Percentiles rank a stretch among this genome's conserved stretches.
Evolutionary conservation across 2,113 vertebrate species (phyloP).

Genomic region (Candoia aspera): DNA sequence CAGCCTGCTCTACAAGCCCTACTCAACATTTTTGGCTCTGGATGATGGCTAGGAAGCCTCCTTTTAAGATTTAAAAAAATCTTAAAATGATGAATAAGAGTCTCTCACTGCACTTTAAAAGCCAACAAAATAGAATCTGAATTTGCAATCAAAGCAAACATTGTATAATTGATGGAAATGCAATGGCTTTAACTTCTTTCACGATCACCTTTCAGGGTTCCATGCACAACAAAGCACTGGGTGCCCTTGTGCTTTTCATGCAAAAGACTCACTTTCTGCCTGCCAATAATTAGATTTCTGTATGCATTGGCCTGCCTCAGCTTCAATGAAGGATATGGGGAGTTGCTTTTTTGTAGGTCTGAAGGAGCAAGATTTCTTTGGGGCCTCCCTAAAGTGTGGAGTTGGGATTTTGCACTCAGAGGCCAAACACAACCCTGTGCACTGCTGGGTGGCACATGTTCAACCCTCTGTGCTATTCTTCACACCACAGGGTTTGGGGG

Average conservation of each 20-base stretch:
- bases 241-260: constrained; percentile 9
- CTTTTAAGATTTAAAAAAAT: background rate
- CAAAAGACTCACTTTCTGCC: constrained; percentile 39
- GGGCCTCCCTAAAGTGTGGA: constrained; percentile 33
- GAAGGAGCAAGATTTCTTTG: constrained; percentile 13
- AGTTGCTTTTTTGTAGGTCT: constrained; percentile 45
- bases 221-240: constrained; percentile 18
- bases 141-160: constrained; percentile 34
- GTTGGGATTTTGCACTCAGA: constrained; percentile 36
- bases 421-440: background rate
- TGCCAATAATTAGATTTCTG: constrained; percentile 50
- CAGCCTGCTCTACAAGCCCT: background rate
- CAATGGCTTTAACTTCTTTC: constrained; percentile 41
- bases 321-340: constrained; percentile 14
- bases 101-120: background rate
- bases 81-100: constrained; percentile 38
- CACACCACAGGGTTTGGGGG: background rate
- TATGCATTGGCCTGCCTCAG: constrained; percentile 47
- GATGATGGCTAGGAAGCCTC: background rate
- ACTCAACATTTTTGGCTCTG: background rate
- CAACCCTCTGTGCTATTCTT: rapidly evolving
- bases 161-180: constrained; percentile 16
- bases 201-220: constrained; percentile 31
- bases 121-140: constrained; percentile 26
- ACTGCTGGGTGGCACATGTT: constrained; percentile 40